Base-by-base conservation (phyloP, 2,888 invertebrate species). In the Anticlea derivata region DNA sequence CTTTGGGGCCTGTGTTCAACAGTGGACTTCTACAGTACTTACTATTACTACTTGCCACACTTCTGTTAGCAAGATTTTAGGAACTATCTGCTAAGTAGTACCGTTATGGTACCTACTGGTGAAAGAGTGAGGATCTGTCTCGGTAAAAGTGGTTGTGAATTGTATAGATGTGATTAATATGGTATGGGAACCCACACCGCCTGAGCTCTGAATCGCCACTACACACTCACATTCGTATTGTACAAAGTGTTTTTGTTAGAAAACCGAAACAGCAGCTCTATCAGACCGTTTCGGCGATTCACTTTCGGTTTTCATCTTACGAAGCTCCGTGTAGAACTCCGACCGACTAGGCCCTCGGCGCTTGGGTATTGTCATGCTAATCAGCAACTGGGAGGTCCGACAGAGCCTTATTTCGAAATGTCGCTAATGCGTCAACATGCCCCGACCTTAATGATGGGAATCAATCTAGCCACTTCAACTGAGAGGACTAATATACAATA, bases 401-500 rank as follows among this genome's bases (percentile, higher is more conserved):
- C 30, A 5, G 29, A 35, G 26, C 24, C 41, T 44, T 33, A 48
- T 53, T 47, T 48, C 48, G 44, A 44, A 53, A 53, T 53, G 30
- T 53, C 48, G 48, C 48, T 53, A 53, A 53, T 53, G 53, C 46
- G 39, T 50, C 52, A 52, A 46, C 55, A 45, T 58, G 35, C 39
- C 40, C 47, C 49, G 53, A 49, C 54, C 54, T 45, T 50, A 55
- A 56, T 50, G 58, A 56, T 58, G 61, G 43, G 56, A 58, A 56
- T 52, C 55, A 45, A 47, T 50, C 52, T 50, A 37, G 55, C 31
- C 29, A 13, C 38, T 37, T 33, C 6, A 13, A 38, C 51, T 43
- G 26, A 33, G 41, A 51, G 34, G 35, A 4, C 13, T 17, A 30
- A 27, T 12, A 11, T 31, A 13, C n/a, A 7, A 24, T n/a, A 37